A percentile compares a stretch with the other conserved stretches of the same genome.
Conservation (phyloP, 2,113 vertebrate species). For the Bubo bubo region DNA sequence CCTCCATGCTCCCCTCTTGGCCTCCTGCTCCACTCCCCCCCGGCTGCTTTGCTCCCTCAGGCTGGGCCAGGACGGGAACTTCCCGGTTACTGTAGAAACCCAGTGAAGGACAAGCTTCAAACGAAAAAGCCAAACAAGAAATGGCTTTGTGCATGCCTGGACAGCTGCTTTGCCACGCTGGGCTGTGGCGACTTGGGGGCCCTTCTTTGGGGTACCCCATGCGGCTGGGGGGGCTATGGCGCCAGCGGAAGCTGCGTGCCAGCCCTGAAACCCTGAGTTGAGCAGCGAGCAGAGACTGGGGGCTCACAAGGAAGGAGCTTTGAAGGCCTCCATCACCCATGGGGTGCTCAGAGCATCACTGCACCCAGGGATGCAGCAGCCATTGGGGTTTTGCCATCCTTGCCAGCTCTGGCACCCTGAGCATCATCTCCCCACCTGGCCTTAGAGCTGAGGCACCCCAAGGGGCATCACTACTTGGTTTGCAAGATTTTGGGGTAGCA, state of each 20-base stretch:
- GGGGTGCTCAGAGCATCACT: not conserved
- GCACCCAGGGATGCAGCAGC: not conserved
- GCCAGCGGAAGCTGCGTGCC: not conserved
- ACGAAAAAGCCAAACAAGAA: not conserved
- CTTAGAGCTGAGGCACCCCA: not conserved
- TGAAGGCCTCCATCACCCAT: not conserved
- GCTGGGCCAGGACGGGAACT: not conserved
- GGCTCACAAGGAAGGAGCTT: not conserved
- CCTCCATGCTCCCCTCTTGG: not conserved
- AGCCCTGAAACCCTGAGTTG: fast-evolving
- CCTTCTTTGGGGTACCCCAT: not conserved
- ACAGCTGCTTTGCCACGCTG: not conserved
- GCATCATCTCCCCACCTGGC: not conserved
- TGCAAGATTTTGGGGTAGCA: not conserved
- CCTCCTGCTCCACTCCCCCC: not conserved
- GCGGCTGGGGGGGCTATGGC: fast-evolving
- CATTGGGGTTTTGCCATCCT: not conserved
- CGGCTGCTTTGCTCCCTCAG: not conserved
- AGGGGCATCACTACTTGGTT: not conserved
- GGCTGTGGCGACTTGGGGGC: fast-evolving
- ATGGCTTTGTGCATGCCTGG: not conserved
- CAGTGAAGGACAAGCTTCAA: conserved; percentile 43
- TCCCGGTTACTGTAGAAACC: conserved; percentile 55
- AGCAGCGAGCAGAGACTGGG: fast-evolving
- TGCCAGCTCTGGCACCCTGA: not conserved